Conservation (phyloP, 2,113 vertebrate genomes). For the Serilophus lunatus region DNA sequence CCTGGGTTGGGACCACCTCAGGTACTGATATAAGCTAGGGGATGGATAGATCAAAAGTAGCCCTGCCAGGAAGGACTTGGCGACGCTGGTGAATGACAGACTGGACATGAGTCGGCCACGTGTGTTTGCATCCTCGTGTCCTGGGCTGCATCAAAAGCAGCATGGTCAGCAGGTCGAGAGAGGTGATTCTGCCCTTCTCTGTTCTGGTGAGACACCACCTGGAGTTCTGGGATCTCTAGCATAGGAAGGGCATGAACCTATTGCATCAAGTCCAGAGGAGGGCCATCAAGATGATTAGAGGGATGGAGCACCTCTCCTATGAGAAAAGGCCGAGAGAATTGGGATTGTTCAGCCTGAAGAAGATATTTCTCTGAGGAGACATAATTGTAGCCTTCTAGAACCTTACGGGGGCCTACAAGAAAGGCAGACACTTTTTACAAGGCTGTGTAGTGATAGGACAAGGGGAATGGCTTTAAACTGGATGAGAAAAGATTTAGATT, state of each 20-base stretch:
- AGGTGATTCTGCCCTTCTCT: not conserved
- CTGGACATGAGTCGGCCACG: not conserved
- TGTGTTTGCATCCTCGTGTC: accelerated
- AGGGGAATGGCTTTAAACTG: not conserved
- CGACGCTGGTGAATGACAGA: not conserved
- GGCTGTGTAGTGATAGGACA: not conserved
- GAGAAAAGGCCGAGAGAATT: not conserved
- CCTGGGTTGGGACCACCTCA: not conserved
- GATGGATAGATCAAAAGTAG: not conserved
- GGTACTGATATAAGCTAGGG: not conserved
- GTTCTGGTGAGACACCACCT: not conserved
- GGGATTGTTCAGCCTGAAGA: not conserved
- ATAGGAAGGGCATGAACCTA: not conserved
- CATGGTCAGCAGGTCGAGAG: not conserved
- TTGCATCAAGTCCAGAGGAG: not conserved
- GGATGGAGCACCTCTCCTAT: not conserved
- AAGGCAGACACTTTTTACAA: not conserved
- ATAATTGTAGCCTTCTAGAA: not conserved
- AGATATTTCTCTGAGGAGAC: not conserved
- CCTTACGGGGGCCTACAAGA: not conserved
- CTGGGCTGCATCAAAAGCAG: not conserved
- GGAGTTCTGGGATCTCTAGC: not conserved
- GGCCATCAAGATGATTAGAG: not conserved
- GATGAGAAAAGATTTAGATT: not conserved
- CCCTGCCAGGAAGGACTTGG: not conserved